Base-by-base conservation (phyloP, 1,140 invertebrate species). In the Cyrtorhinus lividipennis region DNA sequence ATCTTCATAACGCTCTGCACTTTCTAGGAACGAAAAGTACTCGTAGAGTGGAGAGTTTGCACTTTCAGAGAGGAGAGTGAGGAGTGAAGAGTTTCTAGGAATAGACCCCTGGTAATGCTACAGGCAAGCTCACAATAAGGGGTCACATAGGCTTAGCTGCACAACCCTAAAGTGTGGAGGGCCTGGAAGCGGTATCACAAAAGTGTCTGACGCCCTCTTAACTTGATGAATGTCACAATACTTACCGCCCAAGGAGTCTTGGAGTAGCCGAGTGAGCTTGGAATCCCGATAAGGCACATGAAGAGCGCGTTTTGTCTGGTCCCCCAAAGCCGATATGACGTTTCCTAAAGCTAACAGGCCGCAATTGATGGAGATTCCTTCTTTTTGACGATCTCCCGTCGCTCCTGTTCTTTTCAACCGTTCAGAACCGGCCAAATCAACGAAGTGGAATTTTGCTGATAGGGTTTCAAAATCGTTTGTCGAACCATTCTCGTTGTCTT, bases 261-360 rank as follows among this genome's bases (percentile, higher is more conserved):
- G 92, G 8, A 98, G 79, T 3, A 98, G 77, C 57, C 95, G 79
- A 0, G 95, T 98, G 12, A 98, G 80, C 73, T 98, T 98, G 0
- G 94, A 96, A 74, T 98, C 94, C 69, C 95, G 77, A 72, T 98
- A 98, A n/a, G 95, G 95, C 56, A 99, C 88, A 73, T 99, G 96
- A 13, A 84, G 75, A 3, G 82, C 87, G 71, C 83, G 85, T 72
- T 92, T 90, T 0, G 86, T 84, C 69, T 87, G 88, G 73, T 98
- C 94, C 0, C 93, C 93, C 2, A 98, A 76, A 0, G 95, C 94
- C 56, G 92, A 96, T 71, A 99, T 98, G 2, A 98, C 95, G 78
- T 99, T 98, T 27, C 95, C 95, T 58, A 99, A 77, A 10, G 94
- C 92, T 65, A 98, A 75, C 66, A 95, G 75, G 24, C 96, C 87